Percentiles rank a stretch among this genome's conserved stretches.
These are phyloP conservation scores for Cephalophus harveyi DNA, from an alignment of 2,113 vertebrate genomes.

Conservation along the genomic window DNA sequence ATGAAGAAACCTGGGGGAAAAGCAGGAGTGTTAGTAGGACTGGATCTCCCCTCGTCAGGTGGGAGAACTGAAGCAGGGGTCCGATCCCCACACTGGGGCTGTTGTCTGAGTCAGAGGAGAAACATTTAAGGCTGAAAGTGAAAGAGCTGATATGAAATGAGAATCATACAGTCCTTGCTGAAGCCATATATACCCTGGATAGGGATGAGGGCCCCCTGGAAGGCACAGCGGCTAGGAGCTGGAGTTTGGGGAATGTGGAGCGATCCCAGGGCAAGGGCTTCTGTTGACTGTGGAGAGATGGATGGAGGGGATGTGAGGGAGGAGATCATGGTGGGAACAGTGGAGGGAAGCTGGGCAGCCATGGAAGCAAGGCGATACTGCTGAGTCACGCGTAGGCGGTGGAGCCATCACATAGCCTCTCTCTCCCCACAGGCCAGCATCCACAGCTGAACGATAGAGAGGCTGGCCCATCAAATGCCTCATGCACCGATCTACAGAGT, in stretches of 20 bases:
- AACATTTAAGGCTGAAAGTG: not conserved
- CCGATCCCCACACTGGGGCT: not conserved
- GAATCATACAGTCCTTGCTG: not conserved
- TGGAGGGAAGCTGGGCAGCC: not conserved
- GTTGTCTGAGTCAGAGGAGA: not conserved
- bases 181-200: not conserved
- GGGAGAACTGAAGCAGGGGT: not conserved
- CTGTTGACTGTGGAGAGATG: not conserved
- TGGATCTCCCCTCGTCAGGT: rapidly evolving
- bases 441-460: not conserved
- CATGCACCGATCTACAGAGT: not conserved
- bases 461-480: not conserved
- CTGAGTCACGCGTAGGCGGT: rapidly evolving
- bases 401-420: not conserved
- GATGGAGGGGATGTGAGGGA: not conserved
- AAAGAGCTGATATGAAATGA: not conserved
- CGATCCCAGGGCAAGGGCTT: not conserved
- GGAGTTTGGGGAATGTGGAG: not conserved
- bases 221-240: rapidly evolving
- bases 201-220: not conserved
- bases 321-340: not conserved
- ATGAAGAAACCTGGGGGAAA: not conserved
- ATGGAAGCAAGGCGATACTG: not conserved
- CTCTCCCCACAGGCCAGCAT: not conserved
- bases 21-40: not conserved